Conservation (phyloP, 2,113 vertebrate species). For the Ramphastos sulfuratus region DNA sequence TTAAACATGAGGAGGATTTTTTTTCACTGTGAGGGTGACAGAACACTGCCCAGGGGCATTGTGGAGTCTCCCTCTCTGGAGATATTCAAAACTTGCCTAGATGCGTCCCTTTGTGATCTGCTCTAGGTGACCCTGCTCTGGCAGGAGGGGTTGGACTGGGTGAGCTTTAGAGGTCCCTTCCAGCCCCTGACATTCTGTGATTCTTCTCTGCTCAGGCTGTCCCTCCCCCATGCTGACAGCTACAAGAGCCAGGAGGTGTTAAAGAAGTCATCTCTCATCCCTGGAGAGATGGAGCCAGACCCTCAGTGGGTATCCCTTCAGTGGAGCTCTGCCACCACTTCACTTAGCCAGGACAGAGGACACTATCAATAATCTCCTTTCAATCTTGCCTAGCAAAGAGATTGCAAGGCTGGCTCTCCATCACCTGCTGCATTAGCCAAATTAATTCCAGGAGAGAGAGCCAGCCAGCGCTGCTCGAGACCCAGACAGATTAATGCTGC, state of each 20-base stretch:
- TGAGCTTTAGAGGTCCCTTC: no score
- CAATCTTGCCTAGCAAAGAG: neutral
- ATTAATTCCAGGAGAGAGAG: slow-evolving; percentile 12
- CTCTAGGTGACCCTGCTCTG: no score
- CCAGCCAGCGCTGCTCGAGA: neutral
- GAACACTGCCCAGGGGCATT: no score
- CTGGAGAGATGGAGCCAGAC: neutral
- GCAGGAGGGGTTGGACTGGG: no score
- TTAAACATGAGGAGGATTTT: no score
- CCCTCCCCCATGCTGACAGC: neutral
- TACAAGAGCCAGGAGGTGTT: neutral
- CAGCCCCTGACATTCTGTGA: no score
- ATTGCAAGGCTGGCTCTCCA: neutral
- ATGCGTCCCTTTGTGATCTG: no score
- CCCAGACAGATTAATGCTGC: neutral
- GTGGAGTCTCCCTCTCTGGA: no score
- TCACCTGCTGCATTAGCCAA: neutral
- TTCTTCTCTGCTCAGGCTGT: neutral
- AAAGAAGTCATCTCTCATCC: neutral
- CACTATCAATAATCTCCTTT: neutral
- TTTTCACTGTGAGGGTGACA: no score
- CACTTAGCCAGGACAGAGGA: neutral
- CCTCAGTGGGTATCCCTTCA: neutral
- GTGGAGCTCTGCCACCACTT: neutral
- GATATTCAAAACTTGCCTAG: no score